Percentiles rank a stretch among this genome's conserved stretches.
Evolutionary conservation across 2,797 vertebrate genomes (phyloP).

Genomic region (Tympanoctomys barrerae): DNA sequence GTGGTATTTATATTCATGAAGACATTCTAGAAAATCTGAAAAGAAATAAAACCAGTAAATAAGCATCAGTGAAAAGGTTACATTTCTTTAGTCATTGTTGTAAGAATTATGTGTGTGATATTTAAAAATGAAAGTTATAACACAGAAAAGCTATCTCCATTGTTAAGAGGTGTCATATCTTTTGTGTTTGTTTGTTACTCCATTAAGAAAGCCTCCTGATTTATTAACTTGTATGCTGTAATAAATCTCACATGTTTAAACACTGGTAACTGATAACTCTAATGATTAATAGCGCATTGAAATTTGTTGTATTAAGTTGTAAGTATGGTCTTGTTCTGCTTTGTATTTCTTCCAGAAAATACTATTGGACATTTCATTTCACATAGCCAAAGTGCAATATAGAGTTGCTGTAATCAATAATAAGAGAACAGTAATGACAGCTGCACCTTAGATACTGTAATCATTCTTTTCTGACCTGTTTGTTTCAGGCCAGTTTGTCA

Average conservation of each 20-base stretch:
- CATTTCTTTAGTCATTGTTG: neutral
- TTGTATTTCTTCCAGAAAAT: slow-evolving; percentile 17
- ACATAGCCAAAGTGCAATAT: neutral
- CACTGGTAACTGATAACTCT: slow-evolving; percentile 34
- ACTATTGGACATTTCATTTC: slow-evolving; percentile 36
- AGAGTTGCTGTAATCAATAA: slow-evolving; percentile 25
- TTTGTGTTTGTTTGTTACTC: neutral
- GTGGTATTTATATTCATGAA: slow-evolving; percentile 57
- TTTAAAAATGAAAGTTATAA: slow-evolving; percentile 53
- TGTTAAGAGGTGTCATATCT: neutral
- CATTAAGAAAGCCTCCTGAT: slow-evolving; percentile 16
- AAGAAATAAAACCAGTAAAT: slow-evolving; percentile 58
- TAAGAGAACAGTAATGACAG: slow-evolving; percentile 34
- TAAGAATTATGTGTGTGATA: slow-evolving; percentile 22
- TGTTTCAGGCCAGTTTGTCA: neutral
- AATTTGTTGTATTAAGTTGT: slow-evolving; percentile 53
- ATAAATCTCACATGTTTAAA: slow-evolving; percentile 65
- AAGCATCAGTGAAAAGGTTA: slow-evolving; percentile 36
- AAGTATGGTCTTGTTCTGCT: slow-evolving; percentile 46
- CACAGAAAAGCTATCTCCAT: slow-evolving; percentile 26
- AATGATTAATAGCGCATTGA: slow-evolving; percentile 45
- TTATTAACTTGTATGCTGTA: slow-evolving; percentile 65
- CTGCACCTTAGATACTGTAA: neutral
- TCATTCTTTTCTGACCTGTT: neutral
- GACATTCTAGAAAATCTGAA: neutral